A percentile compares a stretch with the other conserved stretches of the same genome.
These are phyloP conservation scores for Leucoma salicis DNA, from an alignment of 2,888 invertebrate species.

Conservation along the genomic window DNA sequence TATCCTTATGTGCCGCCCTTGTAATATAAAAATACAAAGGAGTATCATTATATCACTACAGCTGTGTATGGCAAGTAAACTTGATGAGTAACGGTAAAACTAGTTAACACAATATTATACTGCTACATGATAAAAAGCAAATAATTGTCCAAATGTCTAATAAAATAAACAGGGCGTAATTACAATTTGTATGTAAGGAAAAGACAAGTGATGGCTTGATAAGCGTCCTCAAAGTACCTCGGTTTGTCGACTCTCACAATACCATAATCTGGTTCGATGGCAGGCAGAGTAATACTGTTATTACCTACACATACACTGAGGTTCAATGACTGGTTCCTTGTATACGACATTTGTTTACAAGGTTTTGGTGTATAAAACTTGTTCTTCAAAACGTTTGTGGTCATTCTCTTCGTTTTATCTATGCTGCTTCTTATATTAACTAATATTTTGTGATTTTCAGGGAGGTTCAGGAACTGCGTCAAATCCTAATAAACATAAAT, in stretches of 20 bases:
- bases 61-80: too few relatives aligned
- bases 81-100: too few relatives aligned
- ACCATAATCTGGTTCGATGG: constrained; percentile 70
- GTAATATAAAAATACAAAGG: too few relatives aligned
- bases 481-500: constrained; percentile 54
- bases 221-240: constrained; percentile 66
- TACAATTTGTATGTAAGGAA: constrained; percentile 64
- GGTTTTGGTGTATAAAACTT: constrained; percentile 52
- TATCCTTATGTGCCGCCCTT: too few relatives aligned
- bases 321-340: constrained; percentile 45
- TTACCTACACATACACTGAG: constrained; percentile 34
- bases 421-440: constrained; percentile 60
- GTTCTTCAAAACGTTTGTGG: constrained; percentile 44
- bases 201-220: constrained; percentile 67
- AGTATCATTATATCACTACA: too few relatives aligned
- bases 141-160: not conserved
- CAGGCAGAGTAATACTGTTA: constrained; percentile 42
- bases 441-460: constrained; percentile 66
- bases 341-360: constrained; percentile 44
- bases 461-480: constrained; percentile 51
- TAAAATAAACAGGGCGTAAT: constrained; percentile 8
- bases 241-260: constrained; percentile 60
- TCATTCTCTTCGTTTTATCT: constrained; percentile 61
- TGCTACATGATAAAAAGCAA: not conserved
- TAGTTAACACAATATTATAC: not conserved